Conservation (phyloP, 2,888 invertebrate genomes). For the Torymus auratus region DNA sequence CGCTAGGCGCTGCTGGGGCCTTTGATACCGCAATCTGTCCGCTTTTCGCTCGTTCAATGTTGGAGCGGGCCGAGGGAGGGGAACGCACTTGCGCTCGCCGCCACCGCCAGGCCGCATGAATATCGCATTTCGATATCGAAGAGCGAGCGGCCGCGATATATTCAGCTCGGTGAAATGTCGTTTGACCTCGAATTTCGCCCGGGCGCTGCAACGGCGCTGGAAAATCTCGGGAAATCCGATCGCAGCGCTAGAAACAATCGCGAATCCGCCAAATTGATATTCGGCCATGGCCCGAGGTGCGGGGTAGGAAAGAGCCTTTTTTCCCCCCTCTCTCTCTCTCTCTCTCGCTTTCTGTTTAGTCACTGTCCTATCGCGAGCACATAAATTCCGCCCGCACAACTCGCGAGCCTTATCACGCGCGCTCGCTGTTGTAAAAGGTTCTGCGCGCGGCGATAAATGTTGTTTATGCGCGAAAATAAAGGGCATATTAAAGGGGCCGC, state of each 20-base stretch:
- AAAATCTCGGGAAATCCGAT: constrained; percentile 49
- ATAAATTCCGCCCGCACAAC: too few species aligned
- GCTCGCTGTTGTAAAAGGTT: too few species aligned
- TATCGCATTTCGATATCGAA: constrained; percentile 31
- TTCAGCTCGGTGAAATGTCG: not conserved
- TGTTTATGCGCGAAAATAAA: too few species aligned
- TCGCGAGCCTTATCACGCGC: too few species aligned
- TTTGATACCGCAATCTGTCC: constrained; percentile 35
- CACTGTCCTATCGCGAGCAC: too few species aligned
- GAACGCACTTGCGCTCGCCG: not conserved
- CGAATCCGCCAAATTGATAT: constrained; percentile 35
- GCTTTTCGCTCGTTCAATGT: constrained; percentile 4
- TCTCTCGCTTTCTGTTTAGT: constrained; percentile 15
- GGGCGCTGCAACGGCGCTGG: not conserved
- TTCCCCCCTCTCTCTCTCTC: not conserved
- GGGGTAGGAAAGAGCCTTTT: not conserved
- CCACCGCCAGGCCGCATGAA: not conserved
- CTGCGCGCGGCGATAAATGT: too few species aligned
- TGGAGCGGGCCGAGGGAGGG: too few species aligned
- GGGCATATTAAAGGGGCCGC: too few species aligned
- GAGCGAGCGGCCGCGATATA: not conserved
- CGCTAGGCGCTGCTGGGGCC: not conserved
- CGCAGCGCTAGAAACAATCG: constrained; percentile 23
- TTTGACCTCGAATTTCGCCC: constrained; percentile 38
- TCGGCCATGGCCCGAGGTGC: not conserved